phyloP scores from a whole-genome alignment of 2,113 vertebrate species.

The Oncorhynchus clarkii region DNA sequence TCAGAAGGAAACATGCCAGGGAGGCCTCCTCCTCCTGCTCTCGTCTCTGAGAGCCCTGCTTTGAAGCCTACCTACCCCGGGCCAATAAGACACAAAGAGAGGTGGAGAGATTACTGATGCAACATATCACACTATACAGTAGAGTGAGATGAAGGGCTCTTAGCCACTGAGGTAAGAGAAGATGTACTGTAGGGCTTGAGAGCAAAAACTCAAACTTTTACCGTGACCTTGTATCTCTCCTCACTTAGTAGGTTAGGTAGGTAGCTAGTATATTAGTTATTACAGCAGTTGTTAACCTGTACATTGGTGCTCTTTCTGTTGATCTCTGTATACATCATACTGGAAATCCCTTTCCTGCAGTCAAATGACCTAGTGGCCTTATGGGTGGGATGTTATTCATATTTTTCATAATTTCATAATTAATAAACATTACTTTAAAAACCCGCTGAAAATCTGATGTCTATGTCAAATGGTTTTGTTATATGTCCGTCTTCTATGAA shows the following conservation, averaged over 20 bases:
- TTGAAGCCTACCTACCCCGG: conserved; percentile 59
- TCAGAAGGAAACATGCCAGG: conserved; percentile 25
- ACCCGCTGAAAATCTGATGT: too few relatives aligned
- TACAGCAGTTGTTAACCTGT: too few relatives aligned
- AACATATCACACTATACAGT: conserved; percentile 46
- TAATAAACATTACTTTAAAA: too few relatives aligned
- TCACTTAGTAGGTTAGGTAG: background rate
- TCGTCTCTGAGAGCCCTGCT: conserved; percentile 51
- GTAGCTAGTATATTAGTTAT: too few relatives aligned
- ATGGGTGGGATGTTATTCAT: too few relatives aligned
- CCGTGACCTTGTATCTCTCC: conserved; percentile 8
- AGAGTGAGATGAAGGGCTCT: conserved; percentile 34
- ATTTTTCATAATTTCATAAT: too few relatives aligned
- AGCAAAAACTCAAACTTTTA: background rate
- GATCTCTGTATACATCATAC: background rate
- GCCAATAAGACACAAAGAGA: conserved; percentile 62
- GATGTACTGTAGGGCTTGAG: conserved; percentile 20
- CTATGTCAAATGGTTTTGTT: too few relatives aligned
- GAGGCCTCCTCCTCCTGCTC: conserved; percentile 31
- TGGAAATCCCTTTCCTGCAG: background rate
- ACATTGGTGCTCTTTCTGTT: too few relatives aligned
- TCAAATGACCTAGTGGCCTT: background rate
- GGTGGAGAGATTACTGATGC: conserved; percentile 62
- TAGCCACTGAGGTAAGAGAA: conserved; percentile 11
- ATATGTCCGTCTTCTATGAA: too few relatives aligned